phyloP scores from a whole-genome alignment of 2,888 invertebrate genomes.

The Drosophila recens region DNA sequence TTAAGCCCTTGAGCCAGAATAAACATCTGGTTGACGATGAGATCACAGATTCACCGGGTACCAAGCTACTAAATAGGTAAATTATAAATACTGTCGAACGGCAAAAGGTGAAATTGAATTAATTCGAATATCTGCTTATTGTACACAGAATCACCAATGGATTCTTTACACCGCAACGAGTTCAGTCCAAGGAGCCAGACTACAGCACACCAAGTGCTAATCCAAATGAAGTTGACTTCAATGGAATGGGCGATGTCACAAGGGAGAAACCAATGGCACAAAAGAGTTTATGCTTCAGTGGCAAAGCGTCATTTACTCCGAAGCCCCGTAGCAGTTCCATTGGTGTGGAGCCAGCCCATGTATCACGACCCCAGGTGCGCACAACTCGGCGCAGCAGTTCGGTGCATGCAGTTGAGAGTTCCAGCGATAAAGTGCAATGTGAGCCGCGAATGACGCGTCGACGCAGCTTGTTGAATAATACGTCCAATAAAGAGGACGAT shows the following conservation, averaged over 20 bases:
- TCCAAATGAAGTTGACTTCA: background rate
- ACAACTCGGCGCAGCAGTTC: conserved; percentile 67
- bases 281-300: conserved; percentile 25
- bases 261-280: conserved; percentile 21
- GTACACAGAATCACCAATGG: conserved; percentile 71
- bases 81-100: background rate
- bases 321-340: conserved; percentile 27
- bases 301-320: no score
- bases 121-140: background rate
- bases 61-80: conserved; percentile 77
- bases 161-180: conserved; percentile 56
- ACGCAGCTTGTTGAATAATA: conserved; percentile 27
- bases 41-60: conserved; percentile 74
- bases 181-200: conserved; percentile 2
- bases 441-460: conserved; percentile 34
- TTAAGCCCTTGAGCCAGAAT: conserved; percentile 58
- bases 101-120: no score
- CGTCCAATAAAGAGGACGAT: conserved; percentile 3
- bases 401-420: conserved; percentile 26
- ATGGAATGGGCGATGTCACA: conserved; percentile 25
- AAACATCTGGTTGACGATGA: conserved; percentile 32
- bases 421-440: background rate
- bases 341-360: conserved; percentile 28
- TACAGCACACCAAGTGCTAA: background rate
- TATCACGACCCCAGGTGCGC: conserved; percentile 9